Evolutionary conservation across 2,113 vertebrate genomes (phyloP).

Genomic region (Taurulus bubalis): DNA sequence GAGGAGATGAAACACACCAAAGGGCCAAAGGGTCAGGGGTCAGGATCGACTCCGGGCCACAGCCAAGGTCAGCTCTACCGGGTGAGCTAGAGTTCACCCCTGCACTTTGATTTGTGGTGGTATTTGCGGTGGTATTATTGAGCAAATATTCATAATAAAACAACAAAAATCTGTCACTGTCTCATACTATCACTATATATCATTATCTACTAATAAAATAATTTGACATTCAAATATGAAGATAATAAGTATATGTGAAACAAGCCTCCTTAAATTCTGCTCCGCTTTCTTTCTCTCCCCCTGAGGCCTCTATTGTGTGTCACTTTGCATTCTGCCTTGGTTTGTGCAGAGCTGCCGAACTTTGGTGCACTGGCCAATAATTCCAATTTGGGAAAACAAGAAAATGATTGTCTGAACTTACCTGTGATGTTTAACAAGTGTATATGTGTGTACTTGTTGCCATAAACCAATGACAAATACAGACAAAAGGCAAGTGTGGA

Average conservation of each 20-base stretch:
- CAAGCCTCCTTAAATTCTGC: constrained; percentile 64
- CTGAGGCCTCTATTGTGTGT: constrained; percentile 47
- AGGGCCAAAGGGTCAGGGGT: too few species aligned
- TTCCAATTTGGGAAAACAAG: background rate
- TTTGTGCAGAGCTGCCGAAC: constrained; percentile 44
- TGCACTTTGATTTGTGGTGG: background rate
- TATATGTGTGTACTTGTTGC: background rate
- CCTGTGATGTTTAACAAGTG: background rate
- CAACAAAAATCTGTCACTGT: background rate
- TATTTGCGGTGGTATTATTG: background rate
- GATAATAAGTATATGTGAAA: background rate
- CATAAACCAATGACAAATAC: background rate
- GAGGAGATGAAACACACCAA: too few species aligned
- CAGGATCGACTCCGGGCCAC: too few species aligned
- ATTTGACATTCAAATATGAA: background rate
- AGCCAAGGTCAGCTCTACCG: background rate
- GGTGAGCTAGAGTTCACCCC: background rate
- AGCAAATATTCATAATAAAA: background rate
- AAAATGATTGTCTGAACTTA: background rate
- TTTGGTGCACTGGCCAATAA: constrained; percentile 6
- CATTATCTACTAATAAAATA: too few species aligned
- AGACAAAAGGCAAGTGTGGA: background rate
- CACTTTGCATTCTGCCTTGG: constrained; percentile 56
- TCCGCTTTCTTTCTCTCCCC: constrained; percentile 4
- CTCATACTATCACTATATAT: background rate